Base-by-base conservation (phyloP, 2,888 invertebrate species). In the Noctua pronuba region DNA sequence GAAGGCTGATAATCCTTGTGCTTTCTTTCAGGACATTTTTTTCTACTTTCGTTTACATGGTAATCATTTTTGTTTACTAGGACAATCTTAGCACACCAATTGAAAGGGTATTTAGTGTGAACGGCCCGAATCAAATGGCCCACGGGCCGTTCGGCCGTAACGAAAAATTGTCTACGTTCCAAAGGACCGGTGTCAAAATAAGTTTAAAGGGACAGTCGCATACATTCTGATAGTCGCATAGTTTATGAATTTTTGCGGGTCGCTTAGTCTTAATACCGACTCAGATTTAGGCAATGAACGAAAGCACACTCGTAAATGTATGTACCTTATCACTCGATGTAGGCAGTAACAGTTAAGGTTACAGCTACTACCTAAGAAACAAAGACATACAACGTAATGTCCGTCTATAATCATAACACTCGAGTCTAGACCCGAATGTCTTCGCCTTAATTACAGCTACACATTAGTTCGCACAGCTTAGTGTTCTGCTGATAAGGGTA, bases 301-400 rank as follows among this genome's bases (percentile, higher is more conserved):
- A 41, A 49, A 38, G 28, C 41, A 65, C 18, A 64, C 35, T 52
- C 62, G n/a, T 64, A 31, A 16, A 41, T 0, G 65, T 65, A 65
- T n/a, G 65, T 65, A n/a, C 8, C 41, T 65, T n/a, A n/a, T 8
- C 41, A 41, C 64, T n/a, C n/a, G 65, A 65, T 65, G n/a, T 46
- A 21, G 16, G 21, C n/a, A 52, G 52, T 58, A 58, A 18, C 7
- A 18, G 13, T n/a, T 62, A 44, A 11, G 13, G 5, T n/a, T 58
- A 52, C 55, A 11, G 21, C 31, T 49, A 44, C n/a, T 46, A 31
- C 24, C 49, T 49, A 38, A 62, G 44, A 62, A 55, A 69, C 69
- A 28, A 28, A 70, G 38, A 71, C 69, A 58, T 74, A 49, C 66
- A 85, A 62, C 60, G 38, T 65, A 58, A 75, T 28, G 41, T n/a